These are phyloP conservation scores for Ostrea denselamellosa DNA, from an alignment of 1,140 invertebrate species.

Conservation along the genomic window DNA sequence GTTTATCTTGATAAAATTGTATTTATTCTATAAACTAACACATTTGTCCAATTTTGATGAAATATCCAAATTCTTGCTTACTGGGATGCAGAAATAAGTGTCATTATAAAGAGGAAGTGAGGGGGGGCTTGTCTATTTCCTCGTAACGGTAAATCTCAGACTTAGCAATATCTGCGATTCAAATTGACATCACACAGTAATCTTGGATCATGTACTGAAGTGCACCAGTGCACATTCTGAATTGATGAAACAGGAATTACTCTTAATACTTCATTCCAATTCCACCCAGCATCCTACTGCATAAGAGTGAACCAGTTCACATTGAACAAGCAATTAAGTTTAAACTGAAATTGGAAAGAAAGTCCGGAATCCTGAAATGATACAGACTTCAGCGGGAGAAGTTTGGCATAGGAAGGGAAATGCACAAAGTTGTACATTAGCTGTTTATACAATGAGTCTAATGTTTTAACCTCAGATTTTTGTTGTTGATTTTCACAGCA, in stretches of 20 bases:
- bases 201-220: background rate
- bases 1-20: background rate
- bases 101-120: background rate
- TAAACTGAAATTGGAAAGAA: background rate
- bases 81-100: too few species aligned
- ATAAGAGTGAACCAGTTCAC: background rate
- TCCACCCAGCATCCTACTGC: background rate
- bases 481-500: constrained; percentile 23
- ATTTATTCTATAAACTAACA: too few species aligned
- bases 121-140: background rate
- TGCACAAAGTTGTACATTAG: background rate
- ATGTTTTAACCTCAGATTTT: background rate
- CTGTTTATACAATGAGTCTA: background rate
- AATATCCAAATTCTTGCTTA: background rate
- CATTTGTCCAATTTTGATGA: background rate
- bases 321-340: background rate
- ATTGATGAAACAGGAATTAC: background rate
- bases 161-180: background rate
- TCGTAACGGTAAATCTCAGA: background rate
- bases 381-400: background rate
- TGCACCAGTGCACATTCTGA: background rate
- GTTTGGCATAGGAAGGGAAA: constrained; percentile 4
- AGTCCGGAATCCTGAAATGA: background rate
- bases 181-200: background rate
- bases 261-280: background rate